Conservation (phyloP, 1,140 invertebrate species). For the Drosophila erecta region DNA sequence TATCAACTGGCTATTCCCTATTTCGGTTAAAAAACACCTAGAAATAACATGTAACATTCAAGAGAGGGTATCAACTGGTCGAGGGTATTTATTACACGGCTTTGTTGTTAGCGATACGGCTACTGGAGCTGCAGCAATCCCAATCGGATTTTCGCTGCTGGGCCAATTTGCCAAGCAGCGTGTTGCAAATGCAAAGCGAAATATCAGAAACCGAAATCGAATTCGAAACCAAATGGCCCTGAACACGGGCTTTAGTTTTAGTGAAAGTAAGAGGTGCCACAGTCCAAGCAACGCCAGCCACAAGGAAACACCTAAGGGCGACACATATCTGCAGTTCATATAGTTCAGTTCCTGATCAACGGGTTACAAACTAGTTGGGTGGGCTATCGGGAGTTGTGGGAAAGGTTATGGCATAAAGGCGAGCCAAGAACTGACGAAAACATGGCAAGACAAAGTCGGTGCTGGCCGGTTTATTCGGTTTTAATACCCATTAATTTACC, state of each 20-base stretch:
- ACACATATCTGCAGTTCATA: neutral
- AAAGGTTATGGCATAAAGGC: slow-evolving; percentile 47
- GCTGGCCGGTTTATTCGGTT: slow-evolving; percentile 48
- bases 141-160: slow-evolving; percentile 8
- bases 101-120: slow-evolving; percentile 18
- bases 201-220: slow-evolving; percentile 6
- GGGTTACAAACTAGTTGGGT: slow-evolving; percentile 40
- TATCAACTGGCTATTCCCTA: too few relatives aligned
- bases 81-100: slow-evolving; percentile 1
- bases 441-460: slow-evolving; percentile 3
- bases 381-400: slow-evolving; percentile 25
- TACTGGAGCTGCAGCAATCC: slow-evolving; percentile 27
- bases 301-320: slow-evolving; percentile 59
- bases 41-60: neutral
- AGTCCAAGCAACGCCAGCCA: slow-evolving; percentile 4
- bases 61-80: slow-evolving; percentile 9
- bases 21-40: too few relatives aligned
- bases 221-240: slow-evolving; percentile 39
- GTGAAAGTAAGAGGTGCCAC: slow-evolving; percentile 53
- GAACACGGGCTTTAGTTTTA: slow-evolving; percentile 19
- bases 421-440: slow-evolving; percentile 55
- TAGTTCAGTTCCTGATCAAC: slow-evolving; percentile 30
- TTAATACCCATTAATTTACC: neutral
- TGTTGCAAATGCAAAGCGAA: slow-evolving; percentile 41
- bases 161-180: slow-evolving; percentile 5